phyloP scores from a whole-genome alignment of 1,140 invertebrate genomes.

The Drosophila pruinosa region DNA sequence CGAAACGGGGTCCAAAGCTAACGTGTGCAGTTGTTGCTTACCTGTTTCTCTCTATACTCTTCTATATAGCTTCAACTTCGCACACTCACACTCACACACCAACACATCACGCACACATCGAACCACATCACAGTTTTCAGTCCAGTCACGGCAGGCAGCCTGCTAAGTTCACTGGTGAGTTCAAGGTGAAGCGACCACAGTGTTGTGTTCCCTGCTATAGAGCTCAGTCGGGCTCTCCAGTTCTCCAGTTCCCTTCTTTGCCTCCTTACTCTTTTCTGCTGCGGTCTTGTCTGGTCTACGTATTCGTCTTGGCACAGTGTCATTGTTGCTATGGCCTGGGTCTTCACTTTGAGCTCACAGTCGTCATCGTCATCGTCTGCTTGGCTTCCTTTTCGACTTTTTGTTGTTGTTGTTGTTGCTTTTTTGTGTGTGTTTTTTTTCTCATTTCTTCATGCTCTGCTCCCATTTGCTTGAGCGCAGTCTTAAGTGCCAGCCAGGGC shows the following conservation, averaged over 20 bases:
- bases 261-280: not conserved
- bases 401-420: slow-evolving; percentile 19
- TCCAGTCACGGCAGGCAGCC: slow-evolving; percentile 40
- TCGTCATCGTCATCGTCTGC: slow-evolving; percentile 39
- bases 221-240: not conserved
- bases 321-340: slow-evolving; percentile 35
- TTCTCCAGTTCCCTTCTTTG: not conserved
- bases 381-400: slow-evolving; percentile 38
- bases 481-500: slow-evolving; percentile 52
- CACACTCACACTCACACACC: slow-evolving; percentile 1
- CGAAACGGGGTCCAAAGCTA: slow-evolving; percentile 4
- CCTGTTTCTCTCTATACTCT: slow-evolving; percentile 27
- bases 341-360: slow-evolving; percentile 18
- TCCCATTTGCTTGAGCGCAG: slow-evolving; percentile 66
- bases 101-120: slow-evolving; percentile 1
- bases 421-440: slow-evolving; percentile 26
- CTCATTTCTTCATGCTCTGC: slow-evolving; percentile 33
- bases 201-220: slow-evolving; percentile 28
- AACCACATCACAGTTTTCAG: slow-evolving; percentile 17
- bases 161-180: slow-evolving; percentile 74
- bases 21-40: slow-evolving; percentile 37
- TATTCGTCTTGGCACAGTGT: slow-evolving; percentile 43
- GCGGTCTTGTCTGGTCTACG: slow-evolving; percentile 11
- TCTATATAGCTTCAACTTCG: slow-evolving; percentile 58
- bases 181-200: slow-evolving; percentile 70